Evolutionary conservation across 2,113 vertebrate genomes (phyloP).

Genomic region (Ivindomyrus marchei): DNA sequence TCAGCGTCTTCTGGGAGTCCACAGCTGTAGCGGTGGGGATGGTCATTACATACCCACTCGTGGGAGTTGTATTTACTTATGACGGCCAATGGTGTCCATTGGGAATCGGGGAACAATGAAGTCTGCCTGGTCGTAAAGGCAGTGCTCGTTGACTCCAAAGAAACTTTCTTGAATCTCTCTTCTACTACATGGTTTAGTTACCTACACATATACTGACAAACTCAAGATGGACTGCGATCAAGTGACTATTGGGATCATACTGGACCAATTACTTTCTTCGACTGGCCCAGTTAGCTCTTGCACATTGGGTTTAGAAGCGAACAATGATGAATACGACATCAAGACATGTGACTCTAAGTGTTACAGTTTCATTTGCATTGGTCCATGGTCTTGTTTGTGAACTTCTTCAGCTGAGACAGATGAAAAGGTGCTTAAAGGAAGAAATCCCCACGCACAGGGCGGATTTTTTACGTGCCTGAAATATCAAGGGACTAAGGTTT

Average conservation of each 20-base stretch:
- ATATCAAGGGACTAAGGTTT: not conserved
- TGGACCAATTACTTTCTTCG: not conserved
- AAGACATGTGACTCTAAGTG: not conserved
- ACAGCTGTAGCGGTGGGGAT: not conserved
- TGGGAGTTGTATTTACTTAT: not conserved
- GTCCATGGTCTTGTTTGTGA: not conserved
- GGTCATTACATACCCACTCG: not conserved
- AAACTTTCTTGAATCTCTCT: not conserved
- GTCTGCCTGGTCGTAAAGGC: not conserved
- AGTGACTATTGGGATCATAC: not conserved
- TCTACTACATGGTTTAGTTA: not conserved
- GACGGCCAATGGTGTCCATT: not conserved
- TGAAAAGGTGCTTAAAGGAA: not conserved
- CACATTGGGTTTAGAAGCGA: not conserved
- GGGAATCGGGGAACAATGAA: not conserved
- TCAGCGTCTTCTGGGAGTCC: not conserved
- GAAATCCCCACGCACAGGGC: not conserved
- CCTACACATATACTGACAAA: not conserved
- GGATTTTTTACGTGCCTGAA: not conserved
- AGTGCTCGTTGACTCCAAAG: not conserved
- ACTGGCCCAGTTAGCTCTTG: not conserved
- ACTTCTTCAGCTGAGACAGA: not conserved
- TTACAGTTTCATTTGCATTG: not conserved
- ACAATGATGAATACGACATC: not conserved
- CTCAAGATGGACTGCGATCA: not conserved